Evolutionary conservation across 2,888 invertebrate species (phyloP), one percentile per base, ranked within the genome.

Genomic region (Nemotelus nigrinus): DNA sequence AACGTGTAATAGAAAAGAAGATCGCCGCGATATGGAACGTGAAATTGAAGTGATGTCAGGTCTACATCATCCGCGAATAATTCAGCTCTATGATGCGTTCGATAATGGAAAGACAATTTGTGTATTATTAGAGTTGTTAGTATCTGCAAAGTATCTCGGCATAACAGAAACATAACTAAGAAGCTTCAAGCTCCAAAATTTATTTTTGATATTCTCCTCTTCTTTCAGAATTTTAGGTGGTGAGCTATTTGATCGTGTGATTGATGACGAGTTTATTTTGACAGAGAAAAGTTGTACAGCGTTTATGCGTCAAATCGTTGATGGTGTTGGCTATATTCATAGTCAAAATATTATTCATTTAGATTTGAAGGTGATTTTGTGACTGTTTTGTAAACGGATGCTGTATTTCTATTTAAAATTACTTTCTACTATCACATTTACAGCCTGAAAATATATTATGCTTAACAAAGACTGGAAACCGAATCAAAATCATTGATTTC

Each of bases 401-500:
- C 10, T 50, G 50, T 50, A 7, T 50, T 50, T 50, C 50, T 50
- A 50, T 25, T 25, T 25, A 25, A 8, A 10, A 79, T 44, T 65
- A 48, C 2, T 65, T 10, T 67, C 39, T 25, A 57, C 45, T 1
- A 1, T 25, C 25, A 25, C 25, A 25, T 25, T 81, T 81, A 80
- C 90, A 97, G 96, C 98, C 98, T 43, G 98, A 98, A 88, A 98
- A 98, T 87, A 96, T 98, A 82, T 90, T 98, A 47, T 98, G 98
- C 84, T 89, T 97, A 41, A 94, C 97, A 71, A 93, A 94, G 86
- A 91, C 94, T 55, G 97, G 97, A 8, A 98, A 98, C 87, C 90
- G 97, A 81, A 95, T 98, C 83, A 98, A 98, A 88, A 95, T 98
- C 83, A 98, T 98, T 82, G 98, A 98, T 88, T 98, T 98, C 86